Percentiles rank a stretch among this genome's conserved stretches.
Evolutionary conservation across 30 jellyfish, hydroid and myxozoan genomes (phyloP).

Genomic region (Catostylus mosaicus): DNA sequence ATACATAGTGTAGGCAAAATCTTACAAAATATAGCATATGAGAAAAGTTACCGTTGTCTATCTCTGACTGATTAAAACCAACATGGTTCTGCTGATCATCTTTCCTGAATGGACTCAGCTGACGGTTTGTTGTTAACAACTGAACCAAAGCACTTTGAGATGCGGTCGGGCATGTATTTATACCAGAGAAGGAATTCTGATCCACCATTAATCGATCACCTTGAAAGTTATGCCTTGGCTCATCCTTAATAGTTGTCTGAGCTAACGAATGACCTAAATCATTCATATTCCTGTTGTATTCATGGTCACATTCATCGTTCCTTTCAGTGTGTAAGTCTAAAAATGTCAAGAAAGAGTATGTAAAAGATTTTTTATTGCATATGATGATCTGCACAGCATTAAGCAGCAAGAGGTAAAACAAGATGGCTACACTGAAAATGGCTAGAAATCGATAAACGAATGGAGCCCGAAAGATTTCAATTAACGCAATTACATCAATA

Average conservation of each 20-base stretch:
- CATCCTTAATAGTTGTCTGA: slow-evolving; percentile 67
- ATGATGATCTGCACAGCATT: too few relatives aligned
- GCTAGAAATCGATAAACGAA: too few relatives aligned
- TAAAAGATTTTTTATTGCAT: too few relatives aligned
- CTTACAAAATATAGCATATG: too few relatives aligned
- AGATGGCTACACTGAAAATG: too few relatives aligned
- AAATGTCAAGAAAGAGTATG: background rate
- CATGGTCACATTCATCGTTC: slow-evolving; percentile 50
- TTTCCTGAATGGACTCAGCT: background rate
- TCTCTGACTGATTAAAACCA: slow-evolving; percentile 21
- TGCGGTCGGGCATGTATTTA: slow-evolving; percentile 1
- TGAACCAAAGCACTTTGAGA: slow-evolving; percentile 41
- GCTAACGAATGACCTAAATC: slow-evolving; percentile 54
- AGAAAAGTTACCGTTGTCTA: slow-evolving; percentile 18
- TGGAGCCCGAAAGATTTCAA: too few relatives aligned
- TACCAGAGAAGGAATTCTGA: background rate
- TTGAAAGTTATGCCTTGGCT: slow-evolving; percentile 14
- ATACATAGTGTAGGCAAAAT: too few relatives aligned
- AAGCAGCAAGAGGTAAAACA: too few relatives aligned
- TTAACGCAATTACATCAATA: too few relatives aligned
- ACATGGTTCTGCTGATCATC: slow-evolving; percentile 3
- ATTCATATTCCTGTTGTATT: slow-evolving; percentile 36
- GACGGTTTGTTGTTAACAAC: slow-evolving; percentile 14
- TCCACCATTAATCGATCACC: slow-evolving; percentile 4
- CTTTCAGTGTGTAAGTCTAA: slow-evolving; percentile 23